Base-by-base conservation (phyloP, 37 sponge, comb jelly and placozoan genomes). In the Mnemiopsis leidyi region DNA sequence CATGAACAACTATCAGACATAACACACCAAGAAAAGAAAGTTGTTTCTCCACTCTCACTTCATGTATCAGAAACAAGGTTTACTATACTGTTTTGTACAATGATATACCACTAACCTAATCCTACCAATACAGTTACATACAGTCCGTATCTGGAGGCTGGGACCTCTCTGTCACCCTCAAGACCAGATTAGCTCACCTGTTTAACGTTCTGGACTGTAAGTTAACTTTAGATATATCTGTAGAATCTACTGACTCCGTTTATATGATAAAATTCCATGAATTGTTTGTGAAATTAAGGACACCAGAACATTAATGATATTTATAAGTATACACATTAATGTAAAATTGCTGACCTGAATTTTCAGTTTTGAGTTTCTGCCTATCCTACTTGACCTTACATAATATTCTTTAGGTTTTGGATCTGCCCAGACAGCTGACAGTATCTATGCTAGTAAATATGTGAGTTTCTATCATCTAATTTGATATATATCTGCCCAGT, bases 391-490 rank as follows among this genome's bases (percentile, higher is more conserved):
- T n/a, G n/a, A n/a, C n/a, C n/a, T n/a, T n/a, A 73, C 28, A 7
- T 16, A 73, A 7, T 7, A 16, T 24, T 9, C n/a, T 79, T 33
- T 38, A 85, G 90, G 90, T 85, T 85, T 85, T 25, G 90, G 90
- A n/a, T 85, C 90, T 23, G 90, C 90, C 3, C 90, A 85, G 36
- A 85, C 90, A 1, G 39, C 61, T 23, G 90, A 85, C 29, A 85
- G 90, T 39, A 85, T 85, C 9, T 85, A 85, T 39, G 90, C 90
- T 85, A 85, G 90, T 37, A 85, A 85, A 40, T 85, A 85, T 32
- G 79, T 77, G 32, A 77, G 79, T 48, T 48, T 18, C 13, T 48
- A 48, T 48, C 13, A 18, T 5, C 13, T 18, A 48, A 48, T 48
- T 13, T 48, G 61, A 48, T 48, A 48, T 48, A 48, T 48, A 48